Evolutionary conservation across 2,113 vertebrate species (phyloP).

Genomic region (Rynchops niger): DNA sequence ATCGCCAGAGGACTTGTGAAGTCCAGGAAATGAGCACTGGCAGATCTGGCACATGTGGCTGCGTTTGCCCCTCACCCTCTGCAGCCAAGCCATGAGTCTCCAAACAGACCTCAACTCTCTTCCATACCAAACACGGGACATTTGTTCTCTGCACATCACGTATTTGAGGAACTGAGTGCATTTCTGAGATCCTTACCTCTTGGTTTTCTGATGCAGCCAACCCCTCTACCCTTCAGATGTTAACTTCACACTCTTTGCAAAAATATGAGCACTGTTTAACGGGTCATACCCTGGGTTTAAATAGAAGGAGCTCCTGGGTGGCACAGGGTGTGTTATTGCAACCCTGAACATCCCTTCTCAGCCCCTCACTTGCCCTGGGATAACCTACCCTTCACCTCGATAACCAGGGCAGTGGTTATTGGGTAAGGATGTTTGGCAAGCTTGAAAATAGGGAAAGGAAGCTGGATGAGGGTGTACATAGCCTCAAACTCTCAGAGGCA

Average conservation of each 20-base stretch:
- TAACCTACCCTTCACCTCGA: background rate
- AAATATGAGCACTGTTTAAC: background rate
- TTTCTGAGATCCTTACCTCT: background rate
- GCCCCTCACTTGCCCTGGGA: background rate
- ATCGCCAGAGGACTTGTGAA: background rate
- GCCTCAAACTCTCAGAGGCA: background rate
- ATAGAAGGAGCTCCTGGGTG: background rate
- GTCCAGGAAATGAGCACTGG: background rate
- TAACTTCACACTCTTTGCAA: background rate
- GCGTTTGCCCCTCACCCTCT: background rate
- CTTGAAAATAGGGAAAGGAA: background rate
- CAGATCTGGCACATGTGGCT: rapidly evolving
- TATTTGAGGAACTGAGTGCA: background rate
- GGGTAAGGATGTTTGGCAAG: background rate
- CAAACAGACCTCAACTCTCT: background rate
- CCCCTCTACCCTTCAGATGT: background rate
- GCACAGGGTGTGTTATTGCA: background rate
- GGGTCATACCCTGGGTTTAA: background rate
- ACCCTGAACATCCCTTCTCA: background rate
- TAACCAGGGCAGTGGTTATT: background rate
- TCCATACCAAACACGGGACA: background rate
- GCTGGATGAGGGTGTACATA: background rate
- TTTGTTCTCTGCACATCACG: background rate
- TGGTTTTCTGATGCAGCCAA: background rate
- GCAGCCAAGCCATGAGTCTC: background rate